These are phyloP conservation scores for Planiliza haematocheilus DNA, from an alignment of 2,113 vertebrate species.

Conservation along the genomic window DNA sequence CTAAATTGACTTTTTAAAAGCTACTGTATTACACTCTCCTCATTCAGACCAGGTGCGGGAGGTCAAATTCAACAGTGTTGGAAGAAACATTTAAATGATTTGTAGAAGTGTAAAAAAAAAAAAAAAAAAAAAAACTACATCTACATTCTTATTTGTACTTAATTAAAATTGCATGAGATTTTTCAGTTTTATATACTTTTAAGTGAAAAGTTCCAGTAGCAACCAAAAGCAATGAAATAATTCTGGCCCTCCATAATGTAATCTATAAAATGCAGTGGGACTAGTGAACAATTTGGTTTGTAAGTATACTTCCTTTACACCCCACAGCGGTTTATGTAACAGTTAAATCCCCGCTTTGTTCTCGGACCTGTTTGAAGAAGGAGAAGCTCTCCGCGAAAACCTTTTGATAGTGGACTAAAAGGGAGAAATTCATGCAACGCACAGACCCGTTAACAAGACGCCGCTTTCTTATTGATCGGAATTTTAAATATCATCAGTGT, in stretches of 20 bases:
- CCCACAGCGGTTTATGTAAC: not conserved
- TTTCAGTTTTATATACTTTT: too few relatives aligned
- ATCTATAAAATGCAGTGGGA: too few relatives aligned
- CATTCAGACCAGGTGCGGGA: not conserved
- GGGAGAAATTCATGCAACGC: not conserved
- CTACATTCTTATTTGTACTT: not conserved
- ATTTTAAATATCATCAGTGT: not conserved
- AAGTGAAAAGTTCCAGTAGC: too few relatives aligned
- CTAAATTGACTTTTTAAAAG: not conserved
- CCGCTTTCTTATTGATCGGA: not conserved
- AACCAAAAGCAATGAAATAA: too few relatives aligned
- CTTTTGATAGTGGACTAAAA: not conserved
- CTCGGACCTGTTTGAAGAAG: slow-evolving; percentile 5
- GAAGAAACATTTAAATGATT: not conserved
- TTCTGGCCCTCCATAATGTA: too few relatives aligned
- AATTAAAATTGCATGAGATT: too few relatives aligned
- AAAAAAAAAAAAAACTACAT: too few relatives aligned
- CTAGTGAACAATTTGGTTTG: too few relatives aligned
- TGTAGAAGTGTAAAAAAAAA: too few relatives aligned
- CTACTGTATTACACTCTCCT: not conserved
- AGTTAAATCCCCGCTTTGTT: not conserved
- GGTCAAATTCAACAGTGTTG: not conserved
- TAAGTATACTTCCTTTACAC: not conserved
- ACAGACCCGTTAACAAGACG: not conserved
- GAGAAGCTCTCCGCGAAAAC: not conserved